phyloP scores from a whole-genome alignment of 2,888 invertebrate species.

The Melanostoma scalare region DNA sequence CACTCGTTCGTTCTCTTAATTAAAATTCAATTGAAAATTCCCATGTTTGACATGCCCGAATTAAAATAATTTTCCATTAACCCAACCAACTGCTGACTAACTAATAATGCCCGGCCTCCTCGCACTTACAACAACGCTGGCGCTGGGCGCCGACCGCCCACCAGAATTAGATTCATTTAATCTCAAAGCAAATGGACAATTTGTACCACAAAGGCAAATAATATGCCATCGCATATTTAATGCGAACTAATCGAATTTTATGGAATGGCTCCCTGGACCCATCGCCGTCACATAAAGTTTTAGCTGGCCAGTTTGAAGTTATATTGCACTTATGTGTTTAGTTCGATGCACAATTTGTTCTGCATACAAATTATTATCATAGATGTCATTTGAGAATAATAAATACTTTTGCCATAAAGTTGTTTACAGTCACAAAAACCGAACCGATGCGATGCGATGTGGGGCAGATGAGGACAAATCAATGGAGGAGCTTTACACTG shows the following conservation, averaged over 20 bases:
- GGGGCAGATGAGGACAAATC: slow-evolving; percentile 29
- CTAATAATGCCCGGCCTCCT: background rate
- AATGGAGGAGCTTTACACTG: slow-evolving; percentile 5
- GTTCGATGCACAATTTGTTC: slow-evolving; percentile 13
- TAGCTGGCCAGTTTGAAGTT: slow-evolving; percentile 39
- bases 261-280: slow-evolving; percentile 45
- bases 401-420: slow-evolving; percentile 33
- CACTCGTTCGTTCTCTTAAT: slow-evolving; percentile 25
- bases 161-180: background rate
- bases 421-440: slow-evolving; percentile 10
- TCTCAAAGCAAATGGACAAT: slow-evolving; percentile 7
- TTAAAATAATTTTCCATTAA: slow-evolving; percentile 38
- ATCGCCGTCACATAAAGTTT: slow-evolving; percentile 32
- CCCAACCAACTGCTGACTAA: slow-evolving; percentile 1
- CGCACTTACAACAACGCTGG: background rate
- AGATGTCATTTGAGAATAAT: slow-evolving; percentile 33
- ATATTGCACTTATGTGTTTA: slow-evolving; percentile 29
- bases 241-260: slow-evolving; percentile 51
- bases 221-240: slow-evolving; percentile 15
- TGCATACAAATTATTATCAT: slow-evolving; percentile 55
- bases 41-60: slow-evolving; percentile 19
- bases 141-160: background rate
- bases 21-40: slow-evolving; percentile 50
- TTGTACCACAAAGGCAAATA: background rate
- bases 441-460: background rate